phyloP scores from a whole-genome alignment of 2,797 vertebrate species.

The Oryzias dopingdopingensis region DNA sequence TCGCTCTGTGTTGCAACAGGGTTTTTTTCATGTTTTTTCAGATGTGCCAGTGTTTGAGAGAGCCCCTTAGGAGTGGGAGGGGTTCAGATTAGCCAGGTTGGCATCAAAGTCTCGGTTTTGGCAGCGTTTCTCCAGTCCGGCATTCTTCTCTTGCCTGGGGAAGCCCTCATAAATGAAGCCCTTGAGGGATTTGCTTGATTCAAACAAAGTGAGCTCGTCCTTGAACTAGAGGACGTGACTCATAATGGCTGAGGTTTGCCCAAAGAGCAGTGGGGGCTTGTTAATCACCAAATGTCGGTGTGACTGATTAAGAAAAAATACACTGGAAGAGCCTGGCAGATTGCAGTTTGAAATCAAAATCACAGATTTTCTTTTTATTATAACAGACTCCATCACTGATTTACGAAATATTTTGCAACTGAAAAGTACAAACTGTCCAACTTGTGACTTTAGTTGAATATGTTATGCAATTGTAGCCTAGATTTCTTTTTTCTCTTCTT shows the following conservation, averaged over 20 bases:
- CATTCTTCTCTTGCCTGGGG: slow-evolving; percentile 49
- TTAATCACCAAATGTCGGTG: slow-evolving; percentile 2
- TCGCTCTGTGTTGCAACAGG: too few species aligned
- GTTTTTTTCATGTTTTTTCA: neutral
- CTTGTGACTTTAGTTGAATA: too few species aligned
- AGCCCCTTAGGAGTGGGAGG: slow-evolving; percentile 27
- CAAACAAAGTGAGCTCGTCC: slow-evolving; percentile 41
- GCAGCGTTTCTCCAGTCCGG: slow-evolving; percentile 36
- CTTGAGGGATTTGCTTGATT: slow-evolving; percentile 35
- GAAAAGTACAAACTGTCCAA: too few species aligned
- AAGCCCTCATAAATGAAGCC: slow-evolving; percentile 51
- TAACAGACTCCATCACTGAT: too few species aligned
- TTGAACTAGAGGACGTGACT: slow-evolving; percentile 38
- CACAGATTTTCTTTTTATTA: neutral
- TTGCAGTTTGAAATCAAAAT: neutral
- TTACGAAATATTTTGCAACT: too few species aligned
- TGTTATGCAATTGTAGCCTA: neutral
- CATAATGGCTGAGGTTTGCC: slow-evolving; percentile 14
- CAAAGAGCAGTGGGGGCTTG: slow-evolving; percentile 1
- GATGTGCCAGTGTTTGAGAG: slow-evolving; percentile 12
- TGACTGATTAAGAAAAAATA: slow-evolving; percentile 5
- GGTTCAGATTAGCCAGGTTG: slow-evolving; percentile 46
- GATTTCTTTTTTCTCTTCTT: neutral
- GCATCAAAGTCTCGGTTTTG: slow-evolving; percentile 22
- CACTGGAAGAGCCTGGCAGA: neutral